Evolutionary conservation across 1,140 invertebrate genomes (phyloP).

Genomic region (Ceratina calcarata): DNA sequence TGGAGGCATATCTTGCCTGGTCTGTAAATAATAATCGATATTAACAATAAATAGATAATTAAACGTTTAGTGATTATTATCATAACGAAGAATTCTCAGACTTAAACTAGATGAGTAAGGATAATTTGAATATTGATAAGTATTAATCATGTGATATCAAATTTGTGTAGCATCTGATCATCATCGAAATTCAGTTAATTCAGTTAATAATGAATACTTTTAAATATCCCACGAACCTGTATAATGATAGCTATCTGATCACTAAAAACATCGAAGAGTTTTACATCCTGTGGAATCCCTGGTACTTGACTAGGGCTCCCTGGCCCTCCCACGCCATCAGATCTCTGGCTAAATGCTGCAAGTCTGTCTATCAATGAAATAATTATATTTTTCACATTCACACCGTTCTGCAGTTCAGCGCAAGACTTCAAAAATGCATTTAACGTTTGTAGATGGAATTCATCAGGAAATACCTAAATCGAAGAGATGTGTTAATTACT

Average conservation of each 20-base stretch:
- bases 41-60: constrained; percentile 81
- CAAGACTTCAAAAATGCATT: constrained; percentile 98
- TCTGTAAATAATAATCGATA: constrained; percentile 79
- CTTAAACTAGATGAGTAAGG: constrained; percentile 77
- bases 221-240: constrained; percentile 82
- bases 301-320: constrained; percentile 79
- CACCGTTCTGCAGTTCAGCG: constrained; percentile 95
- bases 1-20: constrained; percentile 94
- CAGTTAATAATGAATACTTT: constrained; percentile 37
- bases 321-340: constrained; percentile 82
- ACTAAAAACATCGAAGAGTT: constrained; percentile 99
- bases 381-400: constrained; percentile 99
- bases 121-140: constrained; percentile 45
- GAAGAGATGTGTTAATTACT: constrained; percentile 28
- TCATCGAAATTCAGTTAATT: constrained; percentile 61
- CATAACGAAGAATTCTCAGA: constrained; percentile 68
- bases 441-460: constrained; percentile 98
- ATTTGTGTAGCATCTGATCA: constrained; percentile 68
- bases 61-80: neutral
- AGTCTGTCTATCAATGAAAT: constrained; percentile 97
- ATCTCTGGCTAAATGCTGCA: constrained; percentile 89
- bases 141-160: constrained; percentile 64
- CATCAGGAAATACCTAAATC: constrained; percentile 96
- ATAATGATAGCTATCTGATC: constrained; percentile 97
- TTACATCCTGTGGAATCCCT: constrained; percentile 92